Evolutionary conservation across 2,888 invertebrate genomes (phyloP).

Genomic region (Cloeon dipterum): DNA sequence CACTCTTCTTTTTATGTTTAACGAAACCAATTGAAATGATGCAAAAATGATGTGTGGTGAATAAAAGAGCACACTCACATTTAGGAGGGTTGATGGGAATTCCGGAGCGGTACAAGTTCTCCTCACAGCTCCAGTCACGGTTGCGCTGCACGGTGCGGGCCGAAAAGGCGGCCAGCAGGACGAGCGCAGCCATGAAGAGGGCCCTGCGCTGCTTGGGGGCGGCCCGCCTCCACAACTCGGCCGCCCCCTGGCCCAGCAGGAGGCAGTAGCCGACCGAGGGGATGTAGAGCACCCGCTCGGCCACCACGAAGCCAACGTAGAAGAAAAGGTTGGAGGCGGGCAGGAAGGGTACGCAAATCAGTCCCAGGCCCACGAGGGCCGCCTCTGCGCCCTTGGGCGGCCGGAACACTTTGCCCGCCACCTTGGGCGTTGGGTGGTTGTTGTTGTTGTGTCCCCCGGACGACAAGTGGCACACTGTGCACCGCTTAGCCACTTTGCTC

Average conservation of each 20-base stretch:
- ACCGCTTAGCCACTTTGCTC: slow-evolving; percentile 14
- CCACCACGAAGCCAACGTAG: slow-evolving; percentile 95
- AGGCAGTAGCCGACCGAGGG: slow-evolving; percentile 91
- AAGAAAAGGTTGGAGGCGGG: slow-evolving; percentile 92
- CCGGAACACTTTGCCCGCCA: too few species aligned
- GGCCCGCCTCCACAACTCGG: slow-evolving; percentile 15
- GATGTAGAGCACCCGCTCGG: slow-evolving; percentile 86
- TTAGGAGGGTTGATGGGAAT: slow-evolving; percentile 89
- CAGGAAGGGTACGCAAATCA: slow-evolving; percentile 77
- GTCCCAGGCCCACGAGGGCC: slow-evolving; percentile 27
- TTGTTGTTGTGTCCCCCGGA: too few species aligned
- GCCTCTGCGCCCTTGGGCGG: too few species aligned
- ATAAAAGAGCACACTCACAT: too few species aligned
- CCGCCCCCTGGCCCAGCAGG: slow-evolving; percentile 51
- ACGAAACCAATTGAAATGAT: too few species aligned
- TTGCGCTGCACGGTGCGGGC: slow-evolving; percentile 62
- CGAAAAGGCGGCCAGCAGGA: slow-evolving; percentile 38
- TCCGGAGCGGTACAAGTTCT: slow-evolving; percentile 77
- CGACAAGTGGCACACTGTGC: too few species aligned
- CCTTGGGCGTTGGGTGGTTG: too few species aligned
- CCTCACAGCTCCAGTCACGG: slow-evolving; percentile 81
- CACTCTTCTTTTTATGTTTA: too few species aligned
- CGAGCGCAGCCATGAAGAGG: slow-evolving; percentile 19
- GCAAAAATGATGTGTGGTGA: too few species aligned
- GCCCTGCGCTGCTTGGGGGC: slow-evolving; percentile 8